Evolutionary conservation across 2,797 vertebrate species (phyloP).

Genomic region (Poecile montanus): DNA sequence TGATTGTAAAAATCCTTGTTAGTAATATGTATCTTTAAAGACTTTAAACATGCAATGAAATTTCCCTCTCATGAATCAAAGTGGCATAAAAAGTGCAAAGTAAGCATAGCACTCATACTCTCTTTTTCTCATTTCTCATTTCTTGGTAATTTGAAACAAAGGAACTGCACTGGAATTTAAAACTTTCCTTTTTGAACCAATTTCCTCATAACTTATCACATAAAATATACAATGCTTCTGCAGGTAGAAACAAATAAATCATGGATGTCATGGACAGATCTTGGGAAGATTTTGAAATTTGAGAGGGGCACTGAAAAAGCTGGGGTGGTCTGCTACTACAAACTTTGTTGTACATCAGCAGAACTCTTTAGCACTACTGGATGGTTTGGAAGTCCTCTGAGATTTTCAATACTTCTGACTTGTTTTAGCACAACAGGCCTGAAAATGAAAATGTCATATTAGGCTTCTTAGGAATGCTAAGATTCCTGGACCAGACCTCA

Average conservation of each 20-base stretch:
- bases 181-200: constrained; percentile 6
- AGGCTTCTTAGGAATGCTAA: background rate
- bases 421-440: background rate
- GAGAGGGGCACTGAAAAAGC: background rate
- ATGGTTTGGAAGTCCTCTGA: background rate
- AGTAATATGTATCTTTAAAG: constrained; percentile 73
- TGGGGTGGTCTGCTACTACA: background rate
- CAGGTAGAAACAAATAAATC: constrained; percentile 34
- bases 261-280: background rate
- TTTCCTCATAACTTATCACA: constrained; percentile 40
- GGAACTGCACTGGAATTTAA: constrained; percentile 13
- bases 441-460: background rate
- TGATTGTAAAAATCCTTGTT: constrained; percentile 77
- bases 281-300: constrained; percentile 21
- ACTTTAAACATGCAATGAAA: constrained; percentile 73
- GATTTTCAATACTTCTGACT: background rate
- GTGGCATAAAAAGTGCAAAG: constrained; percentile 13
- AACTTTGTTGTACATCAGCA: background rate
- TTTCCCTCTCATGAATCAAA: constrained; percentile 67
- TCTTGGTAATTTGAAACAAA: constrained; percentile 61
- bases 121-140: background rate
- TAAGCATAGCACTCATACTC: background rate
- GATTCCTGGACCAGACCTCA: background rate
- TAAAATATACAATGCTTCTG: background rate
- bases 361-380: background rate